Evolutionary conservation across 2,797 vertebrate genomes (phyloP).

Genomic region (Characodon lateralis): DNA sequence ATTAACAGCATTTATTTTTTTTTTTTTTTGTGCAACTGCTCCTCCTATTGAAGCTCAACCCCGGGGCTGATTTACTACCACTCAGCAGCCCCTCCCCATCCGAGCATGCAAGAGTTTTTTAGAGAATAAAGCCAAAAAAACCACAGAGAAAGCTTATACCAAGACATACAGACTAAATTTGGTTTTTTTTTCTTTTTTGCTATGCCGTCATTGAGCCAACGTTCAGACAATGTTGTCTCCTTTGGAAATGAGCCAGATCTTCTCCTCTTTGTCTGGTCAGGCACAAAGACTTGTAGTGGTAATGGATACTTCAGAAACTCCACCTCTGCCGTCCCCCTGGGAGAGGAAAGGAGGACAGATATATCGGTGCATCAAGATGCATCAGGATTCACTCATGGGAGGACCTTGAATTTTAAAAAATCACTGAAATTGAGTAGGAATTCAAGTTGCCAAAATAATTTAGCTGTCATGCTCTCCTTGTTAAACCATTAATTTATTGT

Average conservation of each 20-base stretch:
- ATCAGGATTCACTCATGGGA: constrained; percentile 17
- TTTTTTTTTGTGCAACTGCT: constrained; percentile 63
- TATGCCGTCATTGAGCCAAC: constrained; percentile 46
- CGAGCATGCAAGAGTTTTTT: constrained; percentile 39
- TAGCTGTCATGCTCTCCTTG: too few relatives aligned
- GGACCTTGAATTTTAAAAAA: neutral
- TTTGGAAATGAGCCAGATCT: constrained; percentile 59
- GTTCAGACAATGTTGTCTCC: constrained; percentile 52
- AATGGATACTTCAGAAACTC: constrained; percentile 67
- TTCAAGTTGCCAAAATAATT: too few relatives aligned
- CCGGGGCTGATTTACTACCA: constrained; percentile 67
- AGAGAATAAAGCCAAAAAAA: constrained; percentile 15
- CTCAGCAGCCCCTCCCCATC: constrained; percentile 37
- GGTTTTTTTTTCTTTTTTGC: constrained; percentile 47
- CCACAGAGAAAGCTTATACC: constrained; percentile 5
- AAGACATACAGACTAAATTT: constrained; percentile 35
- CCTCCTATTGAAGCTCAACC: constrained; percentile 55
- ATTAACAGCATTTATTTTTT: constrained; percentile 60
- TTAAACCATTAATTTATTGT: too few relatives aligned
- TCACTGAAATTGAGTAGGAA: neutral
- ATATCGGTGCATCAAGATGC: constrained; percentile 15
- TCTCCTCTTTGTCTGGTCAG: constrained; percentile 70
- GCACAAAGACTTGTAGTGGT: constrained; percentile 50
- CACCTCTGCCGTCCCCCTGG: constrained; percentile 43
- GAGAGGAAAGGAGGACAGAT: constrained; percentile 33